phyloP scores from a whole-genome alignment of 2,888 invertebrate species.

The Drosophila kanekoi region DNA sequence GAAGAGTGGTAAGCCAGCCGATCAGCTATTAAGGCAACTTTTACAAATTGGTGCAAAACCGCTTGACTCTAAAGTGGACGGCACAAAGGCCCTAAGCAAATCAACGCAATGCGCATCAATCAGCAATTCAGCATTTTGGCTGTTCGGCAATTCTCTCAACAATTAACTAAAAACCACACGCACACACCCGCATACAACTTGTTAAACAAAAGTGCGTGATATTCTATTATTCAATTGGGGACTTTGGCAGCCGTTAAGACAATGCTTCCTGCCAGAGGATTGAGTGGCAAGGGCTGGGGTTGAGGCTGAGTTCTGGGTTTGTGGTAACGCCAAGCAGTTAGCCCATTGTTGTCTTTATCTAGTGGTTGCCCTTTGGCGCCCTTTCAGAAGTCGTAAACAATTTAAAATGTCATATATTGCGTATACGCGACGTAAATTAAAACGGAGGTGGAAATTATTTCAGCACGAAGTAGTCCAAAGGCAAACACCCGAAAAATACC shows the following conservation, averaged over 20 bases:
- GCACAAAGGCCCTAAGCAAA: constrained; percentile 66
- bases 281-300: background rate
- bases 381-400: constrained; percentile 72
- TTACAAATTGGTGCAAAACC: constrained; percentile 43
- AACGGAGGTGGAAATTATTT: constrained; percentile 61
- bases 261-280: constrained; percentile 19
- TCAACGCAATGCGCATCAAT: constrained; percentile 61
- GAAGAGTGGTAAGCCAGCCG: background rate
- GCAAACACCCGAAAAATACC: constrained; percentile 22
- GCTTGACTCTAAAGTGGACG: constrained; percentile 46
- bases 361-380: constrained; percentile 46
- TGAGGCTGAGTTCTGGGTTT: background rate
- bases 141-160: constrained; percentile 63
- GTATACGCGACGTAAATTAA: constrained; percentile 75
- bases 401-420: constrained; percentile 78
- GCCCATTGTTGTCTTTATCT: constrained; percentile 47
- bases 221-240: constrained; percentile 69
- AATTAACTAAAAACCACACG: constrained; percentile 64
- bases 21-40: constrained; percentile 35
- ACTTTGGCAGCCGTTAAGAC: constrained; percentile 39
- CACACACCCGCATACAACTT: constrained; percentile 11
- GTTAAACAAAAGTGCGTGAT: constrained; percentile 31
- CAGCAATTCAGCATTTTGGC: constrained; percentile 33
- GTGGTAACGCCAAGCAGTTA: constrained; percentile 4
- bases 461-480: constrained; percentile 21